Evolutionary conservation across 2,113 vertebrate species (phyloP), one percentile per base, ranked within the genome.

Genomic region (Nycticebus coucang): DNA sequence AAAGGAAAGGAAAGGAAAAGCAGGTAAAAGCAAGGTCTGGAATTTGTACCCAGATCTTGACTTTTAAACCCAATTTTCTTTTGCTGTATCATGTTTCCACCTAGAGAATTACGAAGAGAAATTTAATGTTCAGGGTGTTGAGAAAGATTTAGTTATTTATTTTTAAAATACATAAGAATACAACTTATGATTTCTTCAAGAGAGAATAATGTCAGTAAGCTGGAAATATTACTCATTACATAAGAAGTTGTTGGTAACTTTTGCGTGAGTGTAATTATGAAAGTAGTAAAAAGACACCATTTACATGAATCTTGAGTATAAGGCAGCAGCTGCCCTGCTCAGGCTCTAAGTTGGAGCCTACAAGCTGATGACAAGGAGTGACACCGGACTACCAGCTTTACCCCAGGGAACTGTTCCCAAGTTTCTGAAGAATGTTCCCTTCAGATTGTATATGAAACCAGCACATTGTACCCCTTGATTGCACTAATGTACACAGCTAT

Each of bases 131-230:
- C 53, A 28, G n/a, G 4, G 3, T 59, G 1, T 24, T 57, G 4
- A 94, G 59, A 82, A 74, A 83, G 4, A 12, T 11, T 87, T 50
- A 79, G 7, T 30, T 66, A 92, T 37, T 72, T 59, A 5, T 71
- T 45, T 93, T 85, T 45, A 72, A 92, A 81, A 95, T 69, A 24
- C 24, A 21, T 68, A 96, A 89, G 80, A 88, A 71, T 33, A 66
- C 5, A 87, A 62, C 6, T 24, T n/a, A 55, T 21, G 7, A 41
- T 62, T 88, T 74, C 21, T 81, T 71, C 33, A 88, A 64, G 15
- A 91, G 30, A 95, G 57, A 66, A 57, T 55, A 84, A 30, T 33
- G 64, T n/a, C 45, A 69, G 24, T 18, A 71, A 10, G 1, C 24
- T 60, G 37, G 41, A 57, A 90, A 64, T 30, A 81, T 28, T 91